Conservation (phyloP, 2,797 vertebrate genomes). For the Psittacula echo region DNA sequence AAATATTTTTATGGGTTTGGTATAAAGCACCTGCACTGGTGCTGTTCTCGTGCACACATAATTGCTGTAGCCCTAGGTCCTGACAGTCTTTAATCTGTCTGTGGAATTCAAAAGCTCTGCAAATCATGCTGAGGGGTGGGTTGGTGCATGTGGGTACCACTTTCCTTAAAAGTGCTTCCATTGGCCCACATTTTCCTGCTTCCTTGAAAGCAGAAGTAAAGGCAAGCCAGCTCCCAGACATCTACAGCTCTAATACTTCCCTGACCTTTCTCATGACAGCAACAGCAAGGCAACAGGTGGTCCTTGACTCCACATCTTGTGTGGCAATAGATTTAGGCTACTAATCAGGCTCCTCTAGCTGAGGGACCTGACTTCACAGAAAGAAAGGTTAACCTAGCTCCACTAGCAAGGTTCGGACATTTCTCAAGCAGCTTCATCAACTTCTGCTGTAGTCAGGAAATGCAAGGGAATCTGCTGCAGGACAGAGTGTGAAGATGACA, state of each 20-base stretch:
- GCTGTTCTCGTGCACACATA: background rate
- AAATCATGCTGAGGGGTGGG: background rate
- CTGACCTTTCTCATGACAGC: background rate
- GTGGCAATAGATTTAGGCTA: background rate
- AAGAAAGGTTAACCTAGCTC: background rate
- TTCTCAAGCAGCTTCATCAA: background rate
- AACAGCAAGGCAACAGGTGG: background rate
- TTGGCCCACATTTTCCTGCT: background rate
- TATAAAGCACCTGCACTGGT: background rate
- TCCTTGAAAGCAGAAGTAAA: background rate
- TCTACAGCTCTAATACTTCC: background rate
- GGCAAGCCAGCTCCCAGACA: background rate
- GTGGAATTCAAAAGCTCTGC: background rate
- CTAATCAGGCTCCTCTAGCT: background rate
- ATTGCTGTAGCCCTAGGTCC: background rate
- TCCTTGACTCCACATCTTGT: background rate
- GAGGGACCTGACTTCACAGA: background rate
- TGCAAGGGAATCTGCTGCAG: background rate
- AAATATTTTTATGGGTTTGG: slow-evolving; percentile 11
- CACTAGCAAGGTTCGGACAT: background rate
- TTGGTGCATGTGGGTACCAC: background rate
- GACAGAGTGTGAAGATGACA: background rate
- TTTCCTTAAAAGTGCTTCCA: background rate
- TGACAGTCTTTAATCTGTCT: background rate
- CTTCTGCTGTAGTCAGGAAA: background rate